Base-by-base conservation (phyloP, 1,140 invertebrate species). In the Phortica variegata region DNA sequence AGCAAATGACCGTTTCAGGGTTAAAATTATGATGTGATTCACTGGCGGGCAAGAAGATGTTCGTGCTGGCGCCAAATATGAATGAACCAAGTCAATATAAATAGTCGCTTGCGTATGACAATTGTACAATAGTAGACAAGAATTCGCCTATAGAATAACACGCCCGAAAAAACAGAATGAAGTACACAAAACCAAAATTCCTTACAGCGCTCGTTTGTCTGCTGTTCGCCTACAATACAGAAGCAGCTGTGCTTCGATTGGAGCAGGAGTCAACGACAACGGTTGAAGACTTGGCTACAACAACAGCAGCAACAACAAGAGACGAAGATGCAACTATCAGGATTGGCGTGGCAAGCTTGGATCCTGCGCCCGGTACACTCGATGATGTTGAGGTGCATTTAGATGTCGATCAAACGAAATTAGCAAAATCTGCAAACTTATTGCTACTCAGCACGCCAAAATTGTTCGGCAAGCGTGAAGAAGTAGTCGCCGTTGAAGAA, bases 11-110 rank as follows among this genome's bases (percentile, higher is more conserved):
- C 52, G 57, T 58, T n/a, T 52, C 62, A 68, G 60, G 63, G 63
- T 51, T 48, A 38, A 52, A 66, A 66, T 66, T 66, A 66, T 66
- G 62, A 66, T 63, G 62, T n/a, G n/a, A n/a, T n/a, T n/a, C n/a
- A 59, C 56, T 65, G 39, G 9, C 36, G 32, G 49, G 40, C n/a
- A n/a, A n/a, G n/a, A n/a, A n/a, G n/a, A n/a, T n/a, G n/a, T n/a
- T n/a, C n/a, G n/a, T n/a, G n/a, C n/a, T n/a, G n/a, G n/a, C n/a
- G n/a, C n/a, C n/a, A n/a, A n/a, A n/a, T n/a, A n/a, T n/a, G n/a
- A n/a, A n/a, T n/a, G n/a, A n/a, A n/a, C n/a, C n/a, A n/a, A n/a
- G n/a, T n/a, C n/a, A n/a, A n/a, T n/a, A n/a, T n/a, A n/a, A n/a
- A n/a, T n/a, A n/a, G n/a, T n/a, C n/a, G n/a, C n/a, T n/a, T n/a